Evolutionary conservation across 1,140 invertebrate genomes (phyloP), one percentile per base, ranked within the genome.

Genomic region (Megathymus violae): DNA sequence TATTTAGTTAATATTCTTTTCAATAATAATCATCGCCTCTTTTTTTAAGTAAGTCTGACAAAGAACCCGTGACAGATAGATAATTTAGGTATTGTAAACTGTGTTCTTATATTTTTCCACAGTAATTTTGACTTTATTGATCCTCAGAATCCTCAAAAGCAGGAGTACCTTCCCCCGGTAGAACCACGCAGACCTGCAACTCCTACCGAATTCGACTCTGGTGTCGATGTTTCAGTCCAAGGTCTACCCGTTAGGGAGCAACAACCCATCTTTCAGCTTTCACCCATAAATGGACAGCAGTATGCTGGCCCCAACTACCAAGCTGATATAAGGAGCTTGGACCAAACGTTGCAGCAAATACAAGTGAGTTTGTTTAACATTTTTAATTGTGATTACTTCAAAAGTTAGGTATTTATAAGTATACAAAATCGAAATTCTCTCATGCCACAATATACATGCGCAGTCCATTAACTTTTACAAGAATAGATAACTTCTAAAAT

Each of bases 141-240:
- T n/a, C n/a, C n/a, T n/a, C 64, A 76, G 71, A 36, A 51, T 16
- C 64, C 69, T 6, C 71, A 70, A 62, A 74, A 69, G 36, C 74
- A 78, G 52, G 17, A 79, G 51, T 89, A 88, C 50, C 62, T 88
- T 0, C 88, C 82, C 19, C 83, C 87, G 1, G 56, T 82, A 0
- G 83, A 88, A 9, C 82, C 87, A 9, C 76, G 85, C 10, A 76
- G 68, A 14, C 82, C 83, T 1, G 7, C 46, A 14, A 67, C 31
- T 5, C 62, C 62, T 3, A 64, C 64, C 2, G 63, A 69, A 44
- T 51, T 64, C 43, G 74, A 84, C 14, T 73, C 82, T 4, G 75
- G 70, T 16, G 74, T 69, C 13, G 86, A 91, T 62, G 81, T 91
- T 0, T 88, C 86, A 9, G 88, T 91, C 22, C 88, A 91, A 64